phyloP scores from a whole-genome alignment of 2,113 vertebrate species.

The Calyptommatus sinebrachiatus region DNA sequence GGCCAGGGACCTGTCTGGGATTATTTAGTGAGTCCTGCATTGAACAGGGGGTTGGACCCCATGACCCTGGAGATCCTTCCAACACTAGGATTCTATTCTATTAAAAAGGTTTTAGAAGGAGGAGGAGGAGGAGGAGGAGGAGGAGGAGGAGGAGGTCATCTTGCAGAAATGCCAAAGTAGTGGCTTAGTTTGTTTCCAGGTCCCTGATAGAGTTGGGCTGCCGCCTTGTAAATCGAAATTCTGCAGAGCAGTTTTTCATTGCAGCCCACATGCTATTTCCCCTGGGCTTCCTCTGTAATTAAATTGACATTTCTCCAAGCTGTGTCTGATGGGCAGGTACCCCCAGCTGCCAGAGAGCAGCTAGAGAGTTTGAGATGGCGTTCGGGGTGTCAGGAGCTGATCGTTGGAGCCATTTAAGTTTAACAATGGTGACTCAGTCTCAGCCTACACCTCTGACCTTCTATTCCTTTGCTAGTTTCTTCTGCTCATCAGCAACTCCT shows the following conservation, averaged over 20 bases:
- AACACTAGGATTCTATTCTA: no score
- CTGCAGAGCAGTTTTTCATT: background rate
- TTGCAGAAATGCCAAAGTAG: no score
- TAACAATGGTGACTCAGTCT: fast-evolving
- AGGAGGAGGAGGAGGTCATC: background rate
- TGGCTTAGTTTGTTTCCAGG: background rate
- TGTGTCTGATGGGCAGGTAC: fast-evolving
- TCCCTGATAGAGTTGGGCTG: no score
- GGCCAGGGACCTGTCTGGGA: no score
- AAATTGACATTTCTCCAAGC: background rate
- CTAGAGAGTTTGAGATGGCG: background rate
- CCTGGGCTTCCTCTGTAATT: background rate
- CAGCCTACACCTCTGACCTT: slow-evolving; percentile 23
- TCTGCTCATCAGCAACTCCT: background rate
- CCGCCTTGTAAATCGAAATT: fast-evolving
- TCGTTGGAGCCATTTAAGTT: slow-evolving; percentile 17
- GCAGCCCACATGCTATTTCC: background rate
- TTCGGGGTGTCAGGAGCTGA: background rate
- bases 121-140: no score
- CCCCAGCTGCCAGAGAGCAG: fast-evolving
- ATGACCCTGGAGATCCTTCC: no score
- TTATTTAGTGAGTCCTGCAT: no score
- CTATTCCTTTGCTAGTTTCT: background rate
- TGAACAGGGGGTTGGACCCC: no score
- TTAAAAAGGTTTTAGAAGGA: no score